Conservation (phyloP, 30 jellyfish, hydroid and myxozoan genomes). For the Aurelia sp. region DNA sequence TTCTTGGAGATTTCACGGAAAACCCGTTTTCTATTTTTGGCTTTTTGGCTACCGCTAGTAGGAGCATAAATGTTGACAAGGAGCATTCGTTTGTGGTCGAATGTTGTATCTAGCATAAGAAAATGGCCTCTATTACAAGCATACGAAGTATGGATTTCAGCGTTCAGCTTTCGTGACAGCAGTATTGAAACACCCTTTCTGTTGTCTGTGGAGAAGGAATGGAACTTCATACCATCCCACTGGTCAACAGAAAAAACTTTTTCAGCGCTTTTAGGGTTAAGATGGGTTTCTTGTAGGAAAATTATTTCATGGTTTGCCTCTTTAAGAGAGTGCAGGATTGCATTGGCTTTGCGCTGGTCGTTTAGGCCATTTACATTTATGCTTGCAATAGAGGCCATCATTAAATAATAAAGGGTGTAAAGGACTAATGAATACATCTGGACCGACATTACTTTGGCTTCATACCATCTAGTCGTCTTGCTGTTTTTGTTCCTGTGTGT, state of each 20-base stretch:
- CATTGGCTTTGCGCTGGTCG: conserved; percentile 6
- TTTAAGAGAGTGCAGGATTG: too few relatives aligned
- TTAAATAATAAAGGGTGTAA: background rate
- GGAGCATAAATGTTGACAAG: conserved; percentile 18
- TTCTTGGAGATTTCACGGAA: background rate
- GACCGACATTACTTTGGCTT: too few relatives aligned
- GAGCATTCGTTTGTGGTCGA: conserved; percentile 5
- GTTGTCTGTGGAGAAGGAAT: background rate
- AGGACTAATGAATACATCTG: background rate
- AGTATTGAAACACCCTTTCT: conserved; percentile 23
- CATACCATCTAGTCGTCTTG: too few relatives aligned
- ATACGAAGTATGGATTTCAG: background rate
- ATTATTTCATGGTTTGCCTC: conserved; percentile 3
- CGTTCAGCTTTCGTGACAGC: conserved; percentile 1
- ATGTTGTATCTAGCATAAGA: background rate
- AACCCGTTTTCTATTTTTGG: background rate
- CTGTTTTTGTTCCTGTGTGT: too few relatives aligned
- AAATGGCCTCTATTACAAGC: conserved; percentile 3
- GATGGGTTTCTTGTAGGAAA: conserved; percentile 23
- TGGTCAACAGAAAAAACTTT: background rate
- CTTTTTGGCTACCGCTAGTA: background rate
- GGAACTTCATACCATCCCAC: conserved; percentile 15
- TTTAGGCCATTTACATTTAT: conserved; percentile 31
- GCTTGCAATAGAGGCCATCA: conserved; percentile 26
- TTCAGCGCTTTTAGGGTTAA: background rate